These are phyloP conservation scores for Neolamprologus kungweensis DNA, from an alignment of 2,113 vertebrate species.

Conservation along the genomic window DNA sequence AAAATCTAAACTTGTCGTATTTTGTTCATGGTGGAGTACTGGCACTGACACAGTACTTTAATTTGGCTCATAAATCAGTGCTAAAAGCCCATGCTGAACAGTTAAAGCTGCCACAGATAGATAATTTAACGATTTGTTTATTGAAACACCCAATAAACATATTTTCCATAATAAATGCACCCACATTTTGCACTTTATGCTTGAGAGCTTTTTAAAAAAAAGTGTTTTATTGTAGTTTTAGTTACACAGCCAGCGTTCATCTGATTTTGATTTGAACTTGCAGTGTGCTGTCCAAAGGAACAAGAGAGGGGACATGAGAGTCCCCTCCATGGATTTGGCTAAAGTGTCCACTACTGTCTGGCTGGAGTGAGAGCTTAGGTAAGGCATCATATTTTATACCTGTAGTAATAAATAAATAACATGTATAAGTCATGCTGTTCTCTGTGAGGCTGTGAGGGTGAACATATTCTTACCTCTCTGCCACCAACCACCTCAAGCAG, in stretches of 20 bases:
- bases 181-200: neutral
- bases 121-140: neutral
- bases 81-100: neutral
- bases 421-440: neutral
- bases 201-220: neutral
- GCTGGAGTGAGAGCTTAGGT: slow-evolving; percentile 77
- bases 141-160: neutral
- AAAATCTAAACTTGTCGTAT: neutral
- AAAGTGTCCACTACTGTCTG: slow-evolving; percentile 47
- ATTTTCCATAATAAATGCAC: neutral
- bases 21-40: neutral
- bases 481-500: slow-evolving; percentile 64
- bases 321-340: slow-evolving; percentile 75
- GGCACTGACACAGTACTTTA: neutral
- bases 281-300: slow-evolving; percentile 84
- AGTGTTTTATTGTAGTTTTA: accelerated
- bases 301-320: slow-evolving; percentile 67
- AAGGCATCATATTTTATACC: neutral
- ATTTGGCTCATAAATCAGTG: neutral
- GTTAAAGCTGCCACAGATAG: neutral
- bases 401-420: neutral
- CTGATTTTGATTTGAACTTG: slow-evolving; percentile 11
- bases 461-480: slow-evolving; percentile 38
- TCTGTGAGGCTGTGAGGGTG: neutral
- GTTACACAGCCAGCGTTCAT: neutral